Conservation (phyloP, 2,113 vertebrate genomes). For the Illadopsis cleaveri region DNA sequence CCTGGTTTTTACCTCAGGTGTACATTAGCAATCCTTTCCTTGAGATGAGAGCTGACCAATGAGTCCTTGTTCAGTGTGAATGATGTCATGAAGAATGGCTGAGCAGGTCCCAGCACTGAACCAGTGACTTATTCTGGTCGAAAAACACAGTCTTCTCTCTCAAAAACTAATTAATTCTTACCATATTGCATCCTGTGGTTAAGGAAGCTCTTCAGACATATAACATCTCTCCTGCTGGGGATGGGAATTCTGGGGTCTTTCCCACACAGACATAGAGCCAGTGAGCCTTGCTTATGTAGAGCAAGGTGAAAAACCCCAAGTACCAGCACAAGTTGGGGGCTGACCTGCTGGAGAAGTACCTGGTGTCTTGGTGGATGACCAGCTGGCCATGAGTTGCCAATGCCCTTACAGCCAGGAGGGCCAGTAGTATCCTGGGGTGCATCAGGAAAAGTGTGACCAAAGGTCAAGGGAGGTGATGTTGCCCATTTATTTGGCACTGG, state of each 20-base stretch:
- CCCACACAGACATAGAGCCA: neutral
- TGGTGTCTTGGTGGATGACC: neutral
- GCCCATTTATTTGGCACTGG: fast-evolving
- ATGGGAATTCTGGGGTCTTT: neutral
- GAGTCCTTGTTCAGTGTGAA: fast-evolving
- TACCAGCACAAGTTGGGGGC: neutral
- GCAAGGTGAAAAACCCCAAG: neutral
- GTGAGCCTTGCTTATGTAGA: neutral
- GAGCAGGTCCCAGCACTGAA: neutral
- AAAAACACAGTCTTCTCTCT: neutral
- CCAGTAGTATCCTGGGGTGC: neutral
- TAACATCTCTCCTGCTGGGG: neutral
- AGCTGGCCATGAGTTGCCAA: neutral
- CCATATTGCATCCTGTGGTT: neutral
- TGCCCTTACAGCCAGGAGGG: neutral
- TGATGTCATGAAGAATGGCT: neutral
- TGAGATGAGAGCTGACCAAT: neutral
- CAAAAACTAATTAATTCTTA: neutral
- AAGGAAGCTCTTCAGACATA: neutral
- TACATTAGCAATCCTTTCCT: neutral
- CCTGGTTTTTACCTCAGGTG: neutral
- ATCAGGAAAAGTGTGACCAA: fast-evolving
- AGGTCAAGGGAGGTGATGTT: fast-evolving
- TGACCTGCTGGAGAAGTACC: neutral
- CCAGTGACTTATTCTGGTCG: neutral